Evolutionary conservation across 2,797 vertebrate species (phyloP).

Genomic region (Scolopax rusticola): DNA sequence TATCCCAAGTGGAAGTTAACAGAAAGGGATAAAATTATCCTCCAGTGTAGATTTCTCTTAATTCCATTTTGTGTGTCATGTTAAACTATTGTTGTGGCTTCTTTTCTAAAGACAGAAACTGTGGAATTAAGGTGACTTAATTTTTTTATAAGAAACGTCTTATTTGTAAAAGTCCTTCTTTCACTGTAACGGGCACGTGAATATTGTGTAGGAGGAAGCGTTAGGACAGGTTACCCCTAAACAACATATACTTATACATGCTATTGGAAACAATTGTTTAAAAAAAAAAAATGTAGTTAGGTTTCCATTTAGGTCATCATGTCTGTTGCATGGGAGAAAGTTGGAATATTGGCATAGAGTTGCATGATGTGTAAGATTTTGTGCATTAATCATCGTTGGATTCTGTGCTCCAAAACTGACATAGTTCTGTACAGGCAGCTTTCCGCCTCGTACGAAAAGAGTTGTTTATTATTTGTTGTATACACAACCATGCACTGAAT

Average conservation of each 20-base stretch:
- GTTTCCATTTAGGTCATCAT: constrained; percentile 91
- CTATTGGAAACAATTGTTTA: constrained; percentile 86
- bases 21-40: constrained; percentile 70
- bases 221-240: constrained; percentile 87
- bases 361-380: constrained; percentile 98
- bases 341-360: constrained; percentile 94
- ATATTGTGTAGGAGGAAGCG: constrained; percentile 89
- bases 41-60: constrained; percentile 81
- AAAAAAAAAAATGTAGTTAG: constrained; percentile 75
- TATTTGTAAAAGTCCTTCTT: constrained; percentile 91
- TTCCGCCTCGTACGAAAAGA: constrained; percentile 87
- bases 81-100: constrained; percentile 82
- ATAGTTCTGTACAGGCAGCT: constrained; percentile 86
- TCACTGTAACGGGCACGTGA: constrained; percentile 92
- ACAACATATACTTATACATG: constrained; percentile 86
- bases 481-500: constrained; percentile 98
- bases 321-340: constrained; percentile 99
- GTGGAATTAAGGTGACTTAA: constrained; percentile 82
- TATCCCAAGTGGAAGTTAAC: constrained; percentile 74
- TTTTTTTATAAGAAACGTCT: constrained; percentile 88
- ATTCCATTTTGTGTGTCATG: constrained; percentile 89
- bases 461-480: constrained; percentile 99
- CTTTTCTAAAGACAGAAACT: constrained; percentile 83
- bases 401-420: constrained; percentile 92
- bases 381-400: constrained; percentile 96